Evolutionary conservation across 2,888 invertebrate species (phyloP), one percentile per base, ranked within the genome.

Genomic region (Lithophane socia): DNA sequence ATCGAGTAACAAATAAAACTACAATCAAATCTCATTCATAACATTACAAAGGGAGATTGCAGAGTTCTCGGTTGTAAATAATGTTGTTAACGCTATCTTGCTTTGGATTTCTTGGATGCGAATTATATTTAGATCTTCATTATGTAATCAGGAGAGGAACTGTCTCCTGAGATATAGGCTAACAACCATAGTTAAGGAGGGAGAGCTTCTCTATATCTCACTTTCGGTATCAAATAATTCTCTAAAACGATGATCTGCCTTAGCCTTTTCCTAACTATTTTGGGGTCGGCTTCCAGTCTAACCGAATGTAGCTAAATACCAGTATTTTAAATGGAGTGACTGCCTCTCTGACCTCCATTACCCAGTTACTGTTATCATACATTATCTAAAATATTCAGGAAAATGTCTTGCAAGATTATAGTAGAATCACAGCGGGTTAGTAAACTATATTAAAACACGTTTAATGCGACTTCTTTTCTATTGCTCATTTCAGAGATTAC

Each of bases 21-120:
- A 82, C 86, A 85, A 84, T 86, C 87, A 77, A 79, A 86, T 85
- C 77, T 74, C 74, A 86, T 87, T 86, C 79, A 84, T 83, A 84
- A 79, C 86, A 84, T 75, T 86, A 83, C 74, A 83, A 82, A 64
- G 78, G 49, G 66, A 75, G 72, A 86, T 78, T 73, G 83, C 72
- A 73, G 61, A 74, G 61, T 61, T 73, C 70, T 77, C n/a, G 42
- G 18, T 77, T 71, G 61, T 65, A 74, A 86, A 74, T 77, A 60
- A 77, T 61, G n/a, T 67, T 82, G 29, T 47, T 42, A 80, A 54
- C 65, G n/a, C 24, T 73, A 68, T 79, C 63, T 60, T 66, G 37
- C 37, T 66, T 58, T 47, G 18, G 49, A 42, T 63, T 80, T 74
- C 66, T 64, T 16, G 9, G 60, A 65, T 60, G 37, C 37, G 24